Evolutionary conservation across 2,113 vertebrate species (phyloP), one percentile per base, ranked within the genome.

Genomic region (Hippocampus abdominalis): DNA sequence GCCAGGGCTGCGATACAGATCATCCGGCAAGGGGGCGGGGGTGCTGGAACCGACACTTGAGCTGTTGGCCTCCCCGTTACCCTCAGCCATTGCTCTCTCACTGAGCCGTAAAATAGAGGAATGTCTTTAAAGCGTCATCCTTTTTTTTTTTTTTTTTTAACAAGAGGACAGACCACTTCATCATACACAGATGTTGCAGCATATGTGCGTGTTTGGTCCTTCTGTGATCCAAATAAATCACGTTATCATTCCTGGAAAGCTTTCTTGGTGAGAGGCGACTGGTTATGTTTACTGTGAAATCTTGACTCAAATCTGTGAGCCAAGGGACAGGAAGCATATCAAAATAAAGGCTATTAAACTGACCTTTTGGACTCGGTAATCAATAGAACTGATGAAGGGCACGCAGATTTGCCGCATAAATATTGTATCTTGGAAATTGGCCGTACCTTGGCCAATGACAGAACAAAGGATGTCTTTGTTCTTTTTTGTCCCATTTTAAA

Each of bases 101-200:
- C 79, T 70, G 76, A 66, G 71, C 85, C 27, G 79, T 89, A 86
- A 90, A 87, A 84, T 75, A 77, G 23, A 84, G 83, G 88, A 90
- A 90, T 88, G 85, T 71, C 88, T 88, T 84, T 88, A 86, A 89
- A 86, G 80, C 77, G 82, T 85, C 83, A 64, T 79, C 76, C 76
- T 54, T 63, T 87, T 89, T 56, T 89, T 88, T 29, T 20, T 15
- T 10, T 62, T 63, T 63, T 23, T n/a, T 56, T 15, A 4, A 89
- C 86, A 81, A 77, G 80, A 71, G 71, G 23, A 21, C 80, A 79
- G 84, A 86, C 87, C 86, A 79, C 82, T 88, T 87, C 86, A 87
- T 86, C 76, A 86, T 68, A 71, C 57, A 23, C 87, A 88, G 87
- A 89, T 89, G 88, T 82, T 68, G 65, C 60, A 25, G 39, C 23